These are phyloP conservation scores for Nannoperca australis DNA, from an alignment of 2,797 vertebrate genomes.

Conservation along the genomic window DNA sequence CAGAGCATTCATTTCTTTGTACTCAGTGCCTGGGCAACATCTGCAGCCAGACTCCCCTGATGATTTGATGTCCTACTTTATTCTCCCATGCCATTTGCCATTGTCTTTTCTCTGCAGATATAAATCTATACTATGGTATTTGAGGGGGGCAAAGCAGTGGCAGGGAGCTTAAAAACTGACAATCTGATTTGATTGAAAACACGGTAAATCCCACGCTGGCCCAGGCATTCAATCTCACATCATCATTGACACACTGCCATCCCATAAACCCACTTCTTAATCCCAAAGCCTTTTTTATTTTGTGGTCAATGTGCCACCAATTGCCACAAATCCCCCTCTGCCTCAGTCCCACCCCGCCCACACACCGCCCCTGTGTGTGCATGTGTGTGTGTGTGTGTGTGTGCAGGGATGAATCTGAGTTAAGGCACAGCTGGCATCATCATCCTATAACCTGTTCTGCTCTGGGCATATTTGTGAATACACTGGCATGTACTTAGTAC, in stretches of 20 bases:
- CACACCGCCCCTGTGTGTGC: conserved; percentile 27
- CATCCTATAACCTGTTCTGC: conserved; percentile 56
- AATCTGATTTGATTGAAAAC: conserved; percentile 86
- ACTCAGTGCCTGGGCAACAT: neutral
- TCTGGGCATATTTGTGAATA: conserved; percentile 33
- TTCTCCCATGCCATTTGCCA: conserved; percentile 12
- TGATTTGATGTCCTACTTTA: conserved; percentile 48
- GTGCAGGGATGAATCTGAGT: conserved; percentile 46
- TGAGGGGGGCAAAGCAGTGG: conserved; percentile 15
- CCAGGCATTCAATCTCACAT: conserved; percentile 75
- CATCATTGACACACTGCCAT: conserved; percentile 61
- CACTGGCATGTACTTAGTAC: conserved; percentile 26
- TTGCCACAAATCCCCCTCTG: conserved; percentile 73
- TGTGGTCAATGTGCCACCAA: conserved; percentile 74
- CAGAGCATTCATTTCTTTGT: neutral
- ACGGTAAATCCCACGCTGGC: conserved; percentile 80
- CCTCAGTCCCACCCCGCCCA: conserved; percentile 62
- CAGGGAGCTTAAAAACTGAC: conserved; percentile 72
- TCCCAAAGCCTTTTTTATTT: conserved; percentile 82
- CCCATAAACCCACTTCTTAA: conserved; percentile 87
- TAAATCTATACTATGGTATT: conserved; percentile 47
- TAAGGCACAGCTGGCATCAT: conserved; percentile 67
- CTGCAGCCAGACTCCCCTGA: conserved; percentile 7
- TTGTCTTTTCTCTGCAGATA: conserved; percentile 47
- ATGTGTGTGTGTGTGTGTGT: conserved; percentile 10